A percentile compares a stretch with the other conserved stretches of the same genome.
phyloP scores from a whole-genome alignment of 2,888 invertebrate species.

The Nineta flava region DNA sequence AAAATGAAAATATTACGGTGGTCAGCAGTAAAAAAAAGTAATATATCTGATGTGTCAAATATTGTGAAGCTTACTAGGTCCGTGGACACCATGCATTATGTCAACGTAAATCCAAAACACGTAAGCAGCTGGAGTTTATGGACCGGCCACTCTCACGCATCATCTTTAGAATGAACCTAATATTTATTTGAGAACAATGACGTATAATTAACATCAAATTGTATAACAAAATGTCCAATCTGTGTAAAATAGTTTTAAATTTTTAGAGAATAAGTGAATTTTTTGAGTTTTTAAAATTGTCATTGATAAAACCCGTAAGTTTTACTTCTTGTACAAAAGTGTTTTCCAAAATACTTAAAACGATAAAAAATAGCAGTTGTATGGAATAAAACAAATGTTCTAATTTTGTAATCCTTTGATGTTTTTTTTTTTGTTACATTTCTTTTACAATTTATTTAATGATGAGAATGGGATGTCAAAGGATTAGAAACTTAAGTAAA shows the following conservation, averaged over 20 bases:
- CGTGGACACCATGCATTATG: background rate
- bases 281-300: constrained; percentile 15
- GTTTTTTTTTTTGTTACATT: background rate
- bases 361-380: constrained; percentile 5
- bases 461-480: background rate
- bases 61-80: constrained; percentile 3
- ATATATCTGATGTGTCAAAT: constrained; percentile 5
- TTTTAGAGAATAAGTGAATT: constrained; percentile 26
- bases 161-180: constrained; percentile 9
- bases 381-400: constrained; percentile 1
- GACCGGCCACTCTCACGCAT: constrained; percentile 7
- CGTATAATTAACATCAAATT: constrained; percentile 29
- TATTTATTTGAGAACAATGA: constrained; percentile 21
- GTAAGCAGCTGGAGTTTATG: background rate
- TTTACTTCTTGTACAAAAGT: constrained; percentile 18
- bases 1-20: constrained; percentile 10
- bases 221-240: constrained; percentile 30
- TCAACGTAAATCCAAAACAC: background rate
- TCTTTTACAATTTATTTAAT: background rate
- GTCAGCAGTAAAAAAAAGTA: constrained; percentile 9
- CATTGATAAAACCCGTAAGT: constrained; percentile 8
- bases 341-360: constrained; percentile 12
- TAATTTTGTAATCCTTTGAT: background rate
- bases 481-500: background rate
- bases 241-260: constrained; percentile 33